phyloP scores from a whole-genome alignment of 2,888 invertebrate species.

The Copidosoma aretas region DNA sequence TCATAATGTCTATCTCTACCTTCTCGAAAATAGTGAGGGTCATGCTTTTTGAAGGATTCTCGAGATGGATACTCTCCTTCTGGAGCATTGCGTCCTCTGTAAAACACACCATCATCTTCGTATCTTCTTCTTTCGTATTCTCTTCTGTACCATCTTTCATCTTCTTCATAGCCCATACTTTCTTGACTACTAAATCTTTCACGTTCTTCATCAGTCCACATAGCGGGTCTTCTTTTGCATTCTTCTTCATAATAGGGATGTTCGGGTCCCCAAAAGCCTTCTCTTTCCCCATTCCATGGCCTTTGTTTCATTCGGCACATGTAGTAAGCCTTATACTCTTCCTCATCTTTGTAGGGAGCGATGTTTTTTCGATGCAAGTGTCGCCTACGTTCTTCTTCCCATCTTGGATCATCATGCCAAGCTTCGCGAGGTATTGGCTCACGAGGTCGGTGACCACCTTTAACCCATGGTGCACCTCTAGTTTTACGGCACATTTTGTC shows the following conservation, averaged over 20 bases:
- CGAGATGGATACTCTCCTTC: conserved; percentile 64
- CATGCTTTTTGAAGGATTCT: conserved; percentile 54
- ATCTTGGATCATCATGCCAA: conserved; percentile 78
- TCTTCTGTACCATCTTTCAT: conserved; percentile 55
- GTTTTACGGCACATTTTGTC: conserved; percentile 52
- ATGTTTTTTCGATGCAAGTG: conserved; percentile 49
- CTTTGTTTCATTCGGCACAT: conserved; percentile 54
- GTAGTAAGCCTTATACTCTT: conserved; percentile 56
- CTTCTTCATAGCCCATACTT: conserved; percentile 63
- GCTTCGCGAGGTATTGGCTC: conserved; percentile 71
- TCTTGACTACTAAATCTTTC: conserved; percentile 62
- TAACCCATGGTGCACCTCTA: conserved; percentile 55
- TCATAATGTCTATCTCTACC: conserved; percentile 52
- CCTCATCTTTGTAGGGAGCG: conserved; percentile 56
- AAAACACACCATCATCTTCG: conserved; percentile 62
- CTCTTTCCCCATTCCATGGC: conserved; percentile 44
- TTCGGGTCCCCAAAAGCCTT: conserved; percentile 49
- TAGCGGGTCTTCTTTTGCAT: conserved; percentile 55
- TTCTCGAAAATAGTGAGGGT: conserved; percentile 54
- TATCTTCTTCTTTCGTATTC: conserved; percentile 59
- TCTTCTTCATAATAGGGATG: conserved; percentile 57
- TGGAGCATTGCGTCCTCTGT: conserved; percentile 57
- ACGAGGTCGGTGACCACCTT: conserved; percentile 69
- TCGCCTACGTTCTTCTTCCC: conserved; percentile 56
- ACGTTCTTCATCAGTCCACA: conserved; percentile 62